These are phyloP conservation scores for Drosophila micromelanica DNA, from an alignment of 1,140 invertebrate genomes.

Conservation along the genomic window DNA sequence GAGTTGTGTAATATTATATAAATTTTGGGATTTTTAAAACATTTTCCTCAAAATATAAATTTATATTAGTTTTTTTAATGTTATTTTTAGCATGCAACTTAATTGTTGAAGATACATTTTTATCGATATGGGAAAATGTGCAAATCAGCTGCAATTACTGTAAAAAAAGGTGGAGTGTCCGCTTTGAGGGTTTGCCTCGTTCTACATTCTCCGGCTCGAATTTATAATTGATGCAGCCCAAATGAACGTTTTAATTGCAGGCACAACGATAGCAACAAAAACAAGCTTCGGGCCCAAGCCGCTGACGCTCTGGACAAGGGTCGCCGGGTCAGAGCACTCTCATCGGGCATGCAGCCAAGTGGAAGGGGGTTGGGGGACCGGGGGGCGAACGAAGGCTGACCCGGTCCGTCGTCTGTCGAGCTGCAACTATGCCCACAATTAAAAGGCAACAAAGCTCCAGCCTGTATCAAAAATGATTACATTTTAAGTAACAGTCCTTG, in stretches of 20 bases:
- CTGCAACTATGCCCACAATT: constrained; percentile 44
- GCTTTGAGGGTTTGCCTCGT: constrained; percentile 24
- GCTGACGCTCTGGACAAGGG: constrained; percentile 45
- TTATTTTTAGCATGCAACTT: too few species aligned
- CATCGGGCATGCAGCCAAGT: neutral
- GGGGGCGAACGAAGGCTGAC: too few species aligned
- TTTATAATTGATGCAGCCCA: constrained; percentile 52
- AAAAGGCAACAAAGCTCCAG: constrained; percentile 26
- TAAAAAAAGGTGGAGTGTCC: constrained; percentile 7
- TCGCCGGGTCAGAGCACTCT: neutral
- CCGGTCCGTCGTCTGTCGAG: constrained; percentile 39
- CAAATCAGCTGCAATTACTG: constrained; percentile 5
- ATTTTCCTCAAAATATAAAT: too few species aligned
- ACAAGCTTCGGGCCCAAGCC: constrained; percentile 39
- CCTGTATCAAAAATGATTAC: constrained; percentile 45
- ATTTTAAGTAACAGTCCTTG: constrained; percentile 44
- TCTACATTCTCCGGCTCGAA: constrained; percentile 16
- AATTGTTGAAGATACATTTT: too few species aligned
- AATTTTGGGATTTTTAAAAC: too few species aligned
- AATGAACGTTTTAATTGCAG: constrained; percentile 69
- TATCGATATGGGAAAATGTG: constrained; percentile 7
- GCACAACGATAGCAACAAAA: constrained; percentile 37
- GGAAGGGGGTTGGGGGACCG: neutral
- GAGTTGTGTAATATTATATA: too few species aligned
- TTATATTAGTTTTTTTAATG: too few species aligned